Percentiles rank a stretch among this genome's conserved stretches.
These are phyloP conservation scores for Drosophila borealis DNA, from an alignment of 2,888 invertebrate species.

Conservation along the genomic window DNA sequence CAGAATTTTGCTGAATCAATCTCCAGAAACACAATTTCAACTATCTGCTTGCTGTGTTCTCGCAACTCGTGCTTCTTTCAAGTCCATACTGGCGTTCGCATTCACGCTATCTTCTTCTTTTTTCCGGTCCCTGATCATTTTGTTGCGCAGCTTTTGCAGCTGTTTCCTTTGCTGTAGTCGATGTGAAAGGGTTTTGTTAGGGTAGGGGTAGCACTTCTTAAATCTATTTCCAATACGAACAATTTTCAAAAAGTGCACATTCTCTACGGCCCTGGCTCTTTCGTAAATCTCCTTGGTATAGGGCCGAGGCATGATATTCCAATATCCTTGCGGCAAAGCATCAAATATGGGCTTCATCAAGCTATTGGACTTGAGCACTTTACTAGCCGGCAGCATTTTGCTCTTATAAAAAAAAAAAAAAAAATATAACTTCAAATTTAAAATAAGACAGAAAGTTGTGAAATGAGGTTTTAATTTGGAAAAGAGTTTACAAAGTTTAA, in stretches of 20 bases:
- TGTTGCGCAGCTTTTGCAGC: conserved; percentile 40
- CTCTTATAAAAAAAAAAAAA: neutral
- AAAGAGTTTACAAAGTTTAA: neutral
- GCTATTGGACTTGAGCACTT: conserved; percentile 1
- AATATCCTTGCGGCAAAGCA: neutral
- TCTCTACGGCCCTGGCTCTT: conserved; percentile 56
- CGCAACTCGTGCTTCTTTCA: neutral
- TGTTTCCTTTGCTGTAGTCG: conserved; percentile 60
- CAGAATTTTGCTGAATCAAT: neutral
- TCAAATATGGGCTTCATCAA: conserved; percentile 2
- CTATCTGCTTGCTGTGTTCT: conserved; percentile 13
- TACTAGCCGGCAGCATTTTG: conserved; percentile 13
- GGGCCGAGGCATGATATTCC: conserved; percentile 2
- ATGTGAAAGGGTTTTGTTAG: too few species aligned
- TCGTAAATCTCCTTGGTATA: conserved; percentile 34
- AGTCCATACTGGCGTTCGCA: neutral
- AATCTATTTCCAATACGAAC: conserved; percentile 30
- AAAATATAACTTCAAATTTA: neutral
- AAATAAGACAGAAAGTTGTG: neutral
- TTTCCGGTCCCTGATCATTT: conserved; percentile 1
- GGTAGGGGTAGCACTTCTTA: too few species aligned
- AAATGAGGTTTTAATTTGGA: neutral
- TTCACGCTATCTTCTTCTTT: neutral
- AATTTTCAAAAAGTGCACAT: conserved; percentile 57
- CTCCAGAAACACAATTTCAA: neutral